Conservation (phyloP, 2,113 vertebrate species). For the Panurus biarmicus region DNA sequence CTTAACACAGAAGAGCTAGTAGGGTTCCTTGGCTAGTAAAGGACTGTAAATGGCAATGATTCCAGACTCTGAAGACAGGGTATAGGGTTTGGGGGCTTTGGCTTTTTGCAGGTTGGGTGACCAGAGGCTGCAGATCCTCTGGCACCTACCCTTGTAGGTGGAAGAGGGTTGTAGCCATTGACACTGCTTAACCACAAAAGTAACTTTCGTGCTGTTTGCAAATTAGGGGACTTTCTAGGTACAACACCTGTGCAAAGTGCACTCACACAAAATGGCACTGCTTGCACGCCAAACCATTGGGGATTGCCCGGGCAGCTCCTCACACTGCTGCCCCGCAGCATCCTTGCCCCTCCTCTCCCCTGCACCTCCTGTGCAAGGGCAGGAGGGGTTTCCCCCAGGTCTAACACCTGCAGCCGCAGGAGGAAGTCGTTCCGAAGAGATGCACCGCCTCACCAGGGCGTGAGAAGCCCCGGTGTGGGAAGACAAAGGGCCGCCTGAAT, state of each 20-base stretch:
- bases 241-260: neutral
- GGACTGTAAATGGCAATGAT: neutral
- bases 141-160: neutral
- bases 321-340: rapidly evolving
- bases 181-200: neutral
- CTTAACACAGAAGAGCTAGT: neutral
- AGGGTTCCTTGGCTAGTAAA: neutral
- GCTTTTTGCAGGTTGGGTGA: neutral
- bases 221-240: constrained; percentile 57
- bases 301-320: neutral
- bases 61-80: neutral
- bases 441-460: neutral
- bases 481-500: rapidly evolving
- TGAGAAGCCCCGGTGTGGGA: neutral
- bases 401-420: neutral
- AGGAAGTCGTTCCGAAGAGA: neutral
- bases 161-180: neutral
- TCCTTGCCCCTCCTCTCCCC: neutral
- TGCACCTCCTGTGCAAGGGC: neutral
- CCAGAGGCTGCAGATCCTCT: neutral
- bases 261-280: neutral
- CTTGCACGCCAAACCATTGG: neutral
- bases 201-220: neutral
- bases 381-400: neutral
- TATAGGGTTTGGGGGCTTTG: neutral